Evolutionary conservation across 92 coral and sea anemone genomes (phyloP).

Genomic region (Zoanthus gigantus): DNA sequence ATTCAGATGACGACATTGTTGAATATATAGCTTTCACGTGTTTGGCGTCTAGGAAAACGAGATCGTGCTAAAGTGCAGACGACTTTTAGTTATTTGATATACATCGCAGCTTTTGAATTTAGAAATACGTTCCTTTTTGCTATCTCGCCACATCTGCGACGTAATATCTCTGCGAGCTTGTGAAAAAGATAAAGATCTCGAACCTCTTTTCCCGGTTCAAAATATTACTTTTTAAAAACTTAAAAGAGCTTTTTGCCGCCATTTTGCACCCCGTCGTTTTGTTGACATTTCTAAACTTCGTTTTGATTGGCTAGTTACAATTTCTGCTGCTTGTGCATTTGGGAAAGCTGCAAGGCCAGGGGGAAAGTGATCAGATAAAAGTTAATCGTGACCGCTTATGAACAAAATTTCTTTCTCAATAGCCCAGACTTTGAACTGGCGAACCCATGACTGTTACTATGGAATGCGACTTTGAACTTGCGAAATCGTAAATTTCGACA

Average conservation of each 20-base stretch:
- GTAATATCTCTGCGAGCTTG: background rate
- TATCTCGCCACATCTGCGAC: conserved; percentile 48
- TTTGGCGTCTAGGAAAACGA: background rate
- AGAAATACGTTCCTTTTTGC: background rate
- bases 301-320: background rate
- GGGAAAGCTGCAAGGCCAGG: background rate
- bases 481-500: background rate
- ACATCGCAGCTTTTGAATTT: background rate
- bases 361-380: background rate
- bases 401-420: background rate
- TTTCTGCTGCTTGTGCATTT: background rate
- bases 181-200: conserved; percentile 21
- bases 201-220: background rate
- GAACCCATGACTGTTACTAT: background rate
- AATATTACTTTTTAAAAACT: background rate
- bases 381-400: no score
- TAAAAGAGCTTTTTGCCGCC: background rate
- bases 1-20: conserved; percentile 45
- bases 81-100: background rate
- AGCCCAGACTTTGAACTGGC: background rate
- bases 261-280: background rate
- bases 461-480: background rate
- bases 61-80: background rate
- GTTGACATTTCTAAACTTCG: background rate
- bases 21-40: conserved; percentile 10